These are phyloP conservation scores for Leguminivora glycinivorella DNA, from an alignment of 1,140 invertebrate genomes.

Conservation along the genomic window DNA sequence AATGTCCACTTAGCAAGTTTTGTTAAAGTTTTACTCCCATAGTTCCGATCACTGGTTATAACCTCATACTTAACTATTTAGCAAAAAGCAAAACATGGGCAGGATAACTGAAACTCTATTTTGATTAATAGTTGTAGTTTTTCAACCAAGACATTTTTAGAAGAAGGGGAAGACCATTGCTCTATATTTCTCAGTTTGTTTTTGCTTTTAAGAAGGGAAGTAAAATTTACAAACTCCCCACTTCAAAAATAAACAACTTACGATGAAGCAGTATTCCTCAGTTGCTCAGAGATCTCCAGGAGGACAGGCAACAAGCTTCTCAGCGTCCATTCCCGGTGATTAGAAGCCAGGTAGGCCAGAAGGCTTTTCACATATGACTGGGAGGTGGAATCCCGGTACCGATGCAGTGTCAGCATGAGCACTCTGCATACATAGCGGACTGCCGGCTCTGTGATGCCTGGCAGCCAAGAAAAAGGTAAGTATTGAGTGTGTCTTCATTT, in stretches of 20 bases:
- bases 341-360: conserved; percentile 82
- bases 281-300: conserved; percentile 81
- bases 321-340: conserved; percentile 84
- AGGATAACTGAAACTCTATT: too few species aligned
- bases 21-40: too few species aligned
- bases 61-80: too few species aligned
- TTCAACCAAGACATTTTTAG: too few species aligned
- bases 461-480: conserved; percentile 2
- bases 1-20: too few species aligned
- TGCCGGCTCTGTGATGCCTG: conserved; percentile 88
- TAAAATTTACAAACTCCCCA: neutral
- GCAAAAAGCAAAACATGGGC: too few species aligned
- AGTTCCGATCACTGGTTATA: too few species aligned
- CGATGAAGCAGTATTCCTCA: conserved; percentile 84
- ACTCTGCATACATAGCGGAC: conserved; percentile 89
- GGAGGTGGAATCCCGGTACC: conserved; percentile 89
- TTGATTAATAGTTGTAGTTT: too few species aligned
- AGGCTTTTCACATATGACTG: conserved; percentile 86
- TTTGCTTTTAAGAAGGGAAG: too few species aligned
- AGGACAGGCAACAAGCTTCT: conserved; percentile 84
- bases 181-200: too few species aligned
- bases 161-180: too few species aligned
- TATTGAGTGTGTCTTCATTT: neutral
- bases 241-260: conserved; percentile 75
- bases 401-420: conserved; percentile 85